Evolutionary conservation across 2,113 vertebrate genomes (phyloP), one percentile per base, ranked within the genome.

Genomic region (Tenebrosternarchus preto): DNA sequence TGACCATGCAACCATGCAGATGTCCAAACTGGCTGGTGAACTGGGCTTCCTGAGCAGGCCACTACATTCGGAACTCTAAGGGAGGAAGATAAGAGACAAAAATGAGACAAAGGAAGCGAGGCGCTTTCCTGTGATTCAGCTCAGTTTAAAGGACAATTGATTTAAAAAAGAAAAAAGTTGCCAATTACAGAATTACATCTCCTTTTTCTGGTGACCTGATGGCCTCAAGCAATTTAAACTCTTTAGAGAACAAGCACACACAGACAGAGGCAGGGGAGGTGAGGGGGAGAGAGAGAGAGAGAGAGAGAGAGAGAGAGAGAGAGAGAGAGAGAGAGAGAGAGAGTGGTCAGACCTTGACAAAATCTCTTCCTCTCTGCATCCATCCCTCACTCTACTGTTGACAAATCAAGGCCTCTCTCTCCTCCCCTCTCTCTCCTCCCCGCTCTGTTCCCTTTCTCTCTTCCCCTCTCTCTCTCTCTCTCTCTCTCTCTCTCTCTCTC

Each of bases 391-490:
- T 57, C 31, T 57, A 68, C 64, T 68, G 39, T 15, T 67, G 75
- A 61, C 75, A 77, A 46, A 77, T 66, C 63, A 77, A 5, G 46
- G n/a, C n/a, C 16, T 74, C n/a, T 39, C 72, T 60, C 72, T 74
- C 46, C 66, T 39, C n/a, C 20, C 68, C 24, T 56, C 74, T 55
- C 20, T 22, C 50, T 74, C 36, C 50, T 1, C 15, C 43, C 15
- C 43, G 12, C 11, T 61, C 39, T 74, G 17, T 29, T 36, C 46
- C n/a, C 8, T 77, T 17, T 31, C 19, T 43, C 60, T 73, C 60
- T 66, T 63, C 61, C 16, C 73, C 4, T 66, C 50, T 60, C 20
- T 29, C 46, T 36, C 46, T n/a, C 8, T 77, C 22, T 31, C 19
- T 43, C 60, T 73, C 60, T 66, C 59, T 69, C 16, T 77, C 4